Evolutionary conservation across 2,113 vertebrate genomes (phyloP).

Genomic region (Dicerorhinus sumatrensis): DNA sequence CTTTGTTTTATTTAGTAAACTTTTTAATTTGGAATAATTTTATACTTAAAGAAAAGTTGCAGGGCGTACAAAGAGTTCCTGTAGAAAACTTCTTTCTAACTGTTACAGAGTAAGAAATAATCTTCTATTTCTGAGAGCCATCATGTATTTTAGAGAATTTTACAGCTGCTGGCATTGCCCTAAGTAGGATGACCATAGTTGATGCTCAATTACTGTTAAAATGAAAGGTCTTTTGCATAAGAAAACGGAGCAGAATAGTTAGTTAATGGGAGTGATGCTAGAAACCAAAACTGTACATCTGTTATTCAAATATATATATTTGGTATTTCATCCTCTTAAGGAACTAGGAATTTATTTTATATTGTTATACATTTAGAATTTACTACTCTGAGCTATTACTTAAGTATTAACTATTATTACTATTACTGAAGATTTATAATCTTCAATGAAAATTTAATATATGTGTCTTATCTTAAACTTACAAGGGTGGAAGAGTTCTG

Average conservation of each 20-base stretch:
- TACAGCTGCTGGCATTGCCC: background rate
- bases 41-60: background rate
- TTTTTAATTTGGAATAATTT: conserved; percentile 24
- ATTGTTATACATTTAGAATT: background rate
- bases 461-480: background rate
- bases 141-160: conserved; percentile 9
- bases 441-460: background rate
- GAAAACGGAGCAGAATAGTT: background rate
- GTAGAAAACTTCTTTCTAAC: background rate
- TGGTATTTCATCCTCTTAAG: background rate
- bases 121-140: background rate
- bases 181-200: background rate
- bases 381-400: background rate
- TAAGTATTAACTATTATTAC: background rate
- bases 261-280: background rate
- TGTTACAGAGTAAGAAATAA: background rate
- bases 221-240: background rate
- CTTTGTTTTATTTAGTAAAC: background rate
- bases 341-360: background rate
- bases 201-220: background rate
- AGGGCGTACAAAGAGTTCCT: background rate
- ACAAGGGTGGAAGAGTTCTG: background rate
- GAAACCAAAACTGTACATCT: background rate
- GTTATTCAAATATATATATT: background rate
- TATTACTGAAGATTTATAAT: background rate